Conservation (phyloP, 2,888 invertebrate genomes). For the Mesochorus sp. region DNA sequence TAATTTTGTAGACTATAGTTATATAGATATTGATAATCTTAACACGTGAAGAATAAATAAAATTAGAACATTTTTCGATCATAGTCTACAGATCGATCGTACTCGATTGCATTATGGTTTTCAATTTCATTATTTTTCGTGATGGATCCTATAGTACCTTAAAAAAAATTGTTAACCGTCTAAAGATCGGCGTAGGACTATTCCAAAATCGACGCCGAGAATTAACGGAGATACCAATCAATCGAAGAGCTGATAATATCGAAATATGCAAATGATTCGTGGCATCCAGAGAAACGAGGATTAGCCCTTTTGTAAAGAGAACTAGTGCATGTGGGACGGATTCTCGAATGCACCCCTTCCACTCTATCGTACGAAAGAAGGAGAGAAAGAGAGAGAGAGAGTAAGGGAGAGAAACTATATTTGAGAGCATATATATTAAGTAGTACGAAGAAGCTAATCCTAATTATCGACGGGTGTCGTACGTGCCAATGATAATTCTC, state of each 20-base stretch:
- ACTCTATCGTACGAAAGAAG: background rate
- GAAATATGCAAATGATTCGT: constrained; percentile 67
- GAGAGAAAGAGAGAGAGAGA: background rate
- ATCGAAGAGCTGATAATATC: constrained; percentile 64
- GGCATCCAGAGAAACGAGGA: constrained; percentile 31
- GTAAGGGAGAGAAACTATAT: background rate
- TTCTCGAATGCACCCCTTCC: background rate
- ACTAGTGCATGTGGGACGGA: background rate
- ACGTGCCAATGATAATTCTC: constrained; percentile 69
- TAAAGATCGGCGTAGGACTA: no score
- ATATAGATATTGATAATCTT: no score
- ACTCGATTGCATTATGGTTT: no score
- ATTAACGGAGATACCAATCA: constrained; percentile 20
- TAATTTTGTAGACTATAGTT: constrained; percentile 3
- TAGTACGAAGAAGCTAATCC: constrained; percentile 67
- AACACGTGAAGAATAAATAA: no score
- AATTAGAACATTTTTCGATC: no score
- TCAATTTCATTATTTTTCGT: no score
- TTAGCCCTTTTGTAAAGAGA: constrained; percentile 26
- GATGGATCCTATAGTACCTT: no score
- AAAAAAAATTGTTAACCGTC: no score
- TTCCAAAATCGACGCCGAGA: no score
- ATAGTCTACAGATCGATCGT: no score
- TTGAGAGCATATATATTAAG: background rate
- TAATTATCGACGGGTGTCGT: constrained; percentile 71